A percentile compares a stretch with the other conserved stretches of the same genome.
Evolutionary conservation across 2,888 invertebrate species (phyloP).

Genomic region (Heteromurus nitidus): DNA sequence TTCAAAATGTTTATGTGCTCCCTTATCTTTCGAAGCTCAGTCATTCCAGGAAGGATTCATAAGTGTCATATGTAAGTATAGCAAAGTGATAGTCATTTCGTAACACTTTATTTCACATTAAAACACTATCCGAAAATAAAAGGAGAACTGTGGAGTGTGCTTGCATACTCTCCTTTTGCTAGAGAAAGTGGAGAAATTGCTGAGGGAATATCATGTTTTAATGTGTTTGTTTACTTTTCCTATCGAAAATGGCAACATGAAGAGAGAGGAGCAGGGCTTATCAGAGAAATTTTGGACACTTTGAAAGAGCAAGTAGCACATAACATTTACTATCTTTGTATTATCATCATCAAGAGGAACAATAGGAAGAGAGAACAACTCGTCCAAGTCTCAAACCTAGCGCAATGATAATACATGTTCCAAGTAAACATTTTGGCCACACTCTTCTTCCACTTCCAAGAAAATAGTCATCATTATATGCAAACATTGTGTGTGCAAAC

Average conservation of each 20-base stretch:
- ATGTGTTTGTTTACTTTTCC: slow-evolving; percentile 38
- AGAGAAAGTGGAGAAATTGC: no score
- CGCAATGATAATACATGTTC: slow-evolving; percentile 35
- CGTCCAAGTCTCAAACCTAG: slow-evolving; percentile 10
- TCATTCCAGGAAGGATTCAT: slow-evolving; percentile 24
- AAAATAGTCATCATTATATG: slow-evolving; percentile 10
- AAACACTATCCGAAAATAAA: neutral
- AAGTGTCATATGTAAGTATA: neutral
- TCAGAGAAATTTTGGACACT: slow-evolving; percentile 37
- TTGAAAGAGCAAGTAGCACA: slow-evolving; percentile 10
- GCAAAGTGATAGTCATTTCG: neutral
- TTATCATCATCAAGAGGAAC: neutral
- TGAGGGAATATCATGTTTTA: slow-evolving; percentile 22
- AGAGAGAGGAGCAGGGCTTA: slow-evolving; percentile 26
- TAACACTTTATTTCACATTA: slow-evolving; percentile 13
- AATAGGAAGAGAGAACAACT: slow-evolving; percentile 26
- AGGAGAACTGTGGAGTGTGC: neutral
- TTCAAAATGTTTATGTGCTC: no score
- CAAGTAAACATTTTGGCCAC: slow-evolving; percentile 45
- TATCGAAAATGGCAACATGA: slow-evolving; percentile 29
- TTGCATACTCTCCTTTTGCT: no score
- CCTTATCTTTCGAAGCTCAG: slow-evolving; percentile 3
- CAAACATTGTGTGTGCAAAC: neutral
- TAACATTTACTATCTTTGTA: neutral
- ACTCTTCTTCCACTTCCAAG: no score